Evolutionary conservation across 2,113 vertebrate species (phyloP).

Genomic region (Xiphias gladius): DNA sequence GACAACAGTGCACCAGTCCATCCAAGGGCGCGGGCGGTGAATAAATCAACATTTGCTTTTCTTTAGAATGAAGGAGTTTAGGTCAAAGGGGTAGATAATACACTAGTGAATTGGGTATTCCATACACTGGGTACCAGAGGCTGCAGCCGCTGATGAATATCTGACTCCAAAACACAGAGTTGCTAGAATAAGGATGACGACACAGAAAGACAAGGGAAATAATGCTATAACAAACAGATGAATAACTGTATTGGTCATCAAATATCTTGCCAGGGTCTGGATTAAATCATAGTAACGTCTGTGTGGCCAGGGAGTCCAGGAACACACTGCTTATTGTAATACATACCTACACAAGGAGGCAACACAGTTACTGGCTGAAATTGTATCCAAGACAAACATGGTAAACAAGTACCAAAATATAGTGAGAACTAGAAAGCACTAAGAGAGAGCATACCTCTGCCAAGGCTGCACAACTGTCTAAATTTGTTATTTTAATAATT

Average conservation of each 20-base stretch:
- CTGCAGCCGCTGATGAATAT: slow-evolving; percentile 6
- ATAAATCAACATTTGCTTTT: slow-evolving; percentile 46
- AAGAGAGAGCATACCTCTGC: neutral
- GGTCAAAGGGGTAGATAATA: slow-evolving; percentile 27
- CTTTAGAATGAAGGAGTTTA: slow-evolving; percentile 20
- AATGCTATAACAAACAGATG: slow-evolving; percentile 32
- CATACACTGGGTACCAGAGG: slow-evolving; percentile 19
- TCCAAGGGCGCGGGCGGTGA: neutral
- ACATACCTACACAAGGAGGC: slow-evolving; percentile 38
- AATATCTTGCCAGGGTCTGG: slow-evolving; percentile 33
- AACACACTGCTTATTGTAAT: slow-evolving; percentile 38
- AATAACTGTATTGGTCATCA: slow-evolving; percentile 6
- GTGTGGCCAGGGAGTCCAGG: slow-evolving; percentile 8
- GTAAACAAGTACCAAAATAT: slow-evolving; percentile 51
- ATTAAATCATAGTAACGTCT: slow-evolving; percentile 24
- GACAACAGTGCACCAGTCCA: slow-evolving; percentile 40
- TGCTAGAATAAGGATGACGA: slow-evolving; percentile 10
- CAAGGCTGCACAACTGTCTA: slow-evolving; percentile 27
- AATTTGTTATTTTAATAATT: slow-evolving; percentile 48
- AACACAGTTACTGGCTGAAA: slow-evolving; percentile 23
- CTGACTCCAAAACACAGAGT: slow-evolving; percentile 12
- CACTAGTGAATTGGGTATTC: slow-evolving; percentile 20
- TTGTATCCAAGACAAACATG: slow-evolving; percentile 54
- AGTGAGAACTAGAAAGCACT: slow-evolving; percentile 19
- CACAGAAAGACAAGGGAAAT: slow-evolving; percentile 35